Percentiles rank a stretch among this genome's conserved stretches.
phyloP scores from a whole-genome alignment of 30 jellyfish, hydroid and myxozoan genomes.

The Hydractinia echinata region DNA sequence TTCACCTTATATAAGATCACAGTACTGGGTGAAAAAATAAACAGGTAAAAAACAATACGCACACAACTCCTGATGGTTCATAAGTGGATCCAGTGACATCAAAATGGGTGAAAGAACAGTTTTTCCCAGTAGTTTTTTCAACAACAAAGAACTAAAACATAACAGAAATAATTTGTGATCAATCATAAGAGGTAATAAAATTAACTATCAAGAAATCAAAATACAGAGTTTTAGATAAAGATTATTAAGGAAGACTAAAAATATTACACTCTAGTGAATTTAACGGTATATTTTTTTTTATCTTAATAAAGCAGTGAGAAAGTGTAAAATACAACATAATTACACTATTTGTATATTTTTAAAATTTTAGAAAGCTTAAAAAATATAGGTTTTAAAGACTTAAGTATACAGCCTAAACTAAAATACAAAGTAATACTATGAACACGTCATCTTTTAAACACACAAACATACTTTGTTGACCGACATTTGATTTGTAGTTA shows the following conservation, averaged over 20 bases:
- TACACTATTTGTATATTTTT: no score
- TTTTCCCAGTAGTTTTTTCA: constrained; percentile 15
- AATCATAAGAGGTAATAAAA: not conserved
- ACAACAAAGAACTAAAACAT: constrained; percentile 52
- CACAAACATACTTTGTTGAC: constrained; percentile 63
- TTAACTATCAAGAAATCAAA: not conserved
- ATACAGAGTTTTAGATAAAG: not conserved
- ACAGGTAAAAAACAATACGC: constrained; percentile 22
- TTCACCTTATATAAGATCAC: not conserved
- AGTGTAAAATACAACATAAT: no score
- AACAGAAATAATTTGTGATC: not conserved
- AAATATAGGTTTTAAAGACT: no score
- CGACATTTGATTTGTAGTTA: constrained; percentile 97
- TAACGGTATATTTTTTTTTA: no score
- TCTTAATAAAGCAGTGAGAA: no score
- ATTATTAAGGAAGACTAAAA: no score
- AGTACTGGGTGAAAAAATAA: not conserved
- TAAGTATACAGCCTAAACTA: no score
- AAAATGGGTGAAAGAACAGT: constrained; percentile 47
- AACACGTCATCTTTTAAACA: not conserved
- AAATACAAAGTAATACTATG: not conserved
- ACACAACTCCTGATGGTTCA: constrained; percentile 85
- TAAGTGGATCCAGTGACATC: constrained; percentile 85
- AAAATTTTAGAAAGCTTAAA: no score
- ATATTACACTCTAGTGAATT: no score